Evolutionary conservation across 2,888 invertebrate species (phyloP), one percentile per base, ranked within the genome.

Genomic region (Acanthosoma haemorrhoidale): DNA sequence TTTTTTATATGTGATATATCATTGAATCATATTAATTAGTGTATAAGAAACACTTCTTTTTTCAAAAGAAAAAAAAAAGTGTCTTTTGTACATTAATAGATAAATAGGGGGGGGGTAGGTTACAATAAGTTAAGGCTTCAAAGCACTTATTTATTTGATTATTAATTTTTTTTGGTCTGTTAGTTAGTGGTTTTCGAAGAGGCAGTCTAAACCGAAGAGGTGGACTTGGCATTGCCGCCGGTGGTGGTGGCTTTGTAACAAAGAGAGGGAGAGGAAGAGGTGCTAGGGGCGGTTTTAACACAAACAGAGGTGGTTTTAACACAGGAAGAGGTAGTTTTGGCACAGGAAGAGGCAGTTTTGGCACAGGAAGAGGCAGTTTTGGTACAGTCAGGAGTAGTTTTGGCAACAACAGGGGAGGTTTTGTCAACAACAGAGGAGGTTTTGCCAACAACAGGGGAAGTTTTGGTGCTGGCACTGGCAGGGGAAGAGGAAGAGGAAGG

Each of bases 401-500:
- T 38, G 38, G 38, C n/a, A 38, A 38, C 38, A 38, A 38, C 11
- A n/a, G 38, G 2, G 2, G 13, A 38, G 38, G 13, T 38, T n/a
- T 11, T 38, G 38, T 11, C n/a, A 38, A 38, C 38, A 38, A 38
- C 11, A n/a, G 38, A 1, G 31, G 15, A 21, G 43, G 13, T n/a
- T n/a, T n/a, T n/a, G n/a, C 38, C n/a, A 2, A 38, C 13, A 38
- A 41, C 25, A 66, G 41, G 34, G 31, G 15, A 21, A 36, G 13
- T n/a, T n/a, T n/a, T n/a, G n/a, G n/a, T n/a, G n/a, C n/a, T n/a
- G n/a, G n/a, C n/a, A 39, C 51, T 18, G 64, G 63, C n/a, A 59
- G 71, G 31, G 66, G 72, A n/a, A 38, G 71, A 13, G 36, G 51
- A 16, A 41, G 67, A 29, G 66, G 43, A 31, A 51, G 70, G 31